Percentiles rank a stretch among this genome's conserved stretches.
phyloP scores from a whole-genome alignment of 1,140 invertebrate species.

The Oreohelix idahoensis region DNA sequence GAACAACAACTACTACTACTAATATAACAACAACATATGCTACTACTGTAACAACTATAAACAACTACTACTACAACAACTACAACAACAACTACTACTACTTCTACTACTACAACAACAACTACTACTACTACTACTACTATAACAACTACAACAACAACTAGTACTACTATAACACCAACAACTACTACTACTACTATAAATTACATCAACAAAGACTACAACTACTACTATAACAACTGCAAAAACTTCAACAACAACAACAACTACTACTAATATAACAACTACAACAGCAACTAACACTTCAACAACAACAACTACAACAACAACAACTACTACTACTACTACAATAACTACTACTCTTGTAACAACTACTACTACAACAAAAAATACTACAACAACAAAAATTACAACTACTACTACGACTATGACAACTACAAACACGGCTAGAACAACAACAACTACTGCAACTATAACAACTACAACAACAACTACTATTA shows the following conservation, averaged over 20 bases:
- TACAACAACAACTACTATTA: constrained; percentile 16
- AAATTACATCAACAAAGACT: background rate
- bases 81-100: too few species aligned
- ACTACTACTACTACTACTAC: background rate
- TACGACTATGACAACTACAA: constrained; percentile 5
- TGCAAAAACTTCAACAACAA: constrained; percentile 19
- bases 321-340: constrained; percentile 11
- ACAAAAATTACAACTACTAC: background rate
- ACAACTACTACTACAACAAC: too few species aligned
- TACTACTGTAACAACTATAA: too few species aligned
- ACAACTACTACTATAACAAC: constrained; percentile 11
- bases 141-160: background rate
- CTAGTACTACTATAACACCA: background rate
- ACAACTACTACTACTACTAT: constrained; percentile 4
- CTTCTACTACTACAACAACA: too few species aligned
- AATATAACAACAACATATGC: too few species aligned
- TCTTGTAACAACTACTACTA: background rate
- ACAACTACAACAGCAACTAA: constrained; percentile 27
- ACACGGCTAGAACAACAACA: background rate
- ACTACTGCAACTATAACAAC: constrained; percentile 7
- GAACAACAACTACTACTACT: too few species aligned
- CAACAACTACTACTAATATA: constrained; percentile 27
- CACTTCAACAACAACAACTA: constrained; percentile 1
- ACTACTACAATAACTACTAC: constrained; percentile 17
- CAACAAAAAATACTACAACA: background rate